Base-by-base conservation (phyloP, 2,113 vertebrate genomes). In the Xiphorhynchus elegans region DNA sequence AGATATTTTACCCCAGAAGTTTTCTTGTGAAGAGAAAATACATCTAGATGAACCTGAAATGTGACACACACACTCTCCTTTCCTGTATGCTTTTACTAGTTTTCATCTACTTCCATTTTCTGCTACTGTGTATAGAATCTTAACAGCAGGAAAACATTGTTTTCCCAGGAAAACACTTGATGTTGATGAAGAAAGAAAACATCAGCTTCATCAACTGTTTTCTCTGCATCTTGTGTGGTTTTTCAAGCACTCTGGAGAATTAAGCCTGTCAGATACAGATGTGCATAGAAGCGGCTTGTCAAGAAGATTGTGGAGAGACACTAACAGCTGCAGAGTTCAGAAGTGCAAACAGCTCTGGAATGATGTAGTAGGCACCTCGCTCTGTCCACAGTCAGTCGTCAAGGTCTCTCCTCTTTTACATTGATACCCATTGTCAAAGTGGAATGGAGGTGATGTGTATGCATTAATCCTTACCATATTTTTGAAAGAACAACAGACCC, bases 311-410 rank as follows among this genome's bases (percentile, higher is more conserved):
- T 20, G 28, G 28, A 39, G n/a, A 55, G 66, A 42, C 42, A 17
- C 13, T 25, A 75, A 60, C 77, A 92, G 86, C 93, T 96, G 87
- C 59, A 66, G 59, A 87, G 95, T 82, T 96, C 90, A 76, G 62
- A 82, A 94, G 88, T 90, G 74, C 88, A 81, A 74, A 84, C 60
- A 81, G 72, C n/a, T 84, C 90, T 93, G 87, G 52, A 89, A 85
- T 3, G 9, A 14, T 64, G 13, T 53, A 52, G 53, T 10, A 87
- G 76, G 58, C 95, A 94, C 73, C 49, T 81, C 68, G 33, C 24
- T 81, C 39, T 73, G 37, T 50, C 66, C 89, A 75, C 70, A 87
- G 55, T 55, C 60, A 60, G 19, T 52, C 33, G 68, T 81, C 93
- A 92, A 81, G 73, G 58, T 74, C 31, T 86, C 39, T 75, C 16